Evolutionary conservation across 2,113 vertebrate species (phyloP).

Genomic region (Neodon shergylaensis): DNA sequence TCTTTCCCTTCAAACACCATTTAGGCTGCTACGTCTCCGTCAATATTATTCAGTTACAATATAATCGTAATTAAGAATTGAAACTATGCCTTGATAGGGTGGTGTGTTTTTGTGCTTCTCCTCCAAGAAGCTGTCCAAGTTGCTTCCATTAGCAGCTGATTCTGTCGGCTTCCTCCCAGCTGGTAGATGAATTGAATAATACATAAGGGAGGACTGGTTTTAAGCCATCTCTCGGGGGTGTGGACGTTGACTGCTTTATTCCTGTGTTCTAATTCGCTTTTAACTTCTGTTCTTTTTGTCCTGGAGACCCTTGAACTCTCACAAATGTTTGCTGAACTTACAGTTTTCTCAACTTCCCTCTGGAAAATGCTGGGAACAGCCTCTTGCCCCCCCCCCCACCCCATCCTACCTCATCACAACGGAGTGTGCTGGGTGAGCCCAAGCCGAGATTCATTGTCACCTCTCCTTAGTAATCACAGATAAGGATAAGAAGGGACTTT

Average conservation of each 20-base stretch:
- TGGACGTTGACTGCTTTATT: not conserved
- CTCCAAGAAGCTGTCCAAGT: not conserved
- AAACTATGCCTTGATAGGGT: not conserved
- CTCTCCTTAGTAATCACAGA: not conserved
- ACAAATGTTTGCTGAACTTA: not conserved
- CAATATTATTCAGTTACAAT: not conserved
- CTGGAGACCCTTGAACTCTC: not conserved
- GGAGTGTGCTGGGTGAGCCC: too few species aligned
- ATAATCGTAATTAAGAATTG: not conserved
- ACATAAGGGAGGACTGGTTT: not conserved
- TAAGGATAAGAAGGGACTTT: not conserved
- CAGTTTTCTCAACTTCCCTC: not conserved
- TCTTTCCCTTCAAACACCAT: not conserved
- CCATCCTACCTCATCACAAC: not conserved
- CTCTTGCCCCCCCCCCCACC: not conserved
- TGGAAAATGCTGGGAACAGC: not conserved
- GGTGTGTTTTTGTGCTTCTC: not conserved
- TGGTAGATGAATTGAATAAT: not conserved
- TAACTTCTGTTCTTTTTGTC: not conserved
- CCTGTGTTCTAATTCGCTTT: not conserved
- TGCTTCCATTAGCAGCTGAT: not conserved
- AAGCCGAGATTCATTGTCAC: not conserved
- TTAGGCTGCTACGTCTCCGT: not conserved
- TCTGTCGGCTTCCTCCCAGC: not conserved
- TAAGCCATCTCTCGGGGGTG: not conserved